Percentiles rank a stretch among this genome's conserved stretches.
phyloP scores from a whole-genome alignment of 2,888 invertebrate genomes.

The Teleogryllus oceanicus region DNA sequence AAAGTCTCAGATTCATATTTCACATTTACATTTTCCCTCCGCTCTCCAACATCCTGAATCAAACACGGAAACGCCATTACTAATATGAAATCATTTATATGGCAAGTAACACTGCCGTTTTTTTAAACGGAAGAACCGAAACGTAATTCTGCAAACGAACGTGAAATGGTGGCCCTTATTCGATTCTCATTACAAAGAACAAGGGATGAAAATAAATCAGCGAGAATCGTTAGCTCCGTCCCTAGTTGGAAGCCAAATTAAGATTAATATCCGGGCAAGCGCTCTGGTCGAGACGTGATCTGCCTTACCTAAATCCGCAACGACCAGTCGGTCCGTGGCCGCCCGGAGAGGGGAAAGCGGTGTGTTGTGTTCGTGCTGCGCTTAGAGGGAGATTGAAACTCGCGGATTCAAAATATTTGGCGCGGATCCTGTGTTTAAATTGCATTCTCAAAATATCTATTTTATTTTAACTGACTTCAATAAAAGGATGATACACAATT shows the following conservation, averaged over 20 bases:
- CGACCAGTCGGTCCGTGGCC: too few species aligned
- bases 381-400: background rate
- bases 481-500: too few species aligned
- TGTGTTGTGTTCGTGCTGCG: background rate
- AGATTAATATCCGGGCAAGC: background rate
- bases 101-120: conserved; percentile 7
- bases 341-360: background rate
- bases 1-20: background rate
- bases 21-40: background rate
- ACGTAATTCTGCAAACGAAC: background rate
- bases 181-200: conserved; percentile 5
- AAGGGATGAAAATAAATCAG: background rate
- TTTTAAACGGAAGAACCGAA: background rate
- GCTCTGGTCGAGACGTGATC: background rate
- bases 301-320: background rate
- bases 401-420: background rate
- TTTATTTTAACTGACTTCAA: too few species aligned
- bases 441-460: background rate
- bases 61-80: background rate
- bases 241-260: conserved; percentile 9
- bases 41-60: background rate
- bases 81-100: conserved; percentile 1
- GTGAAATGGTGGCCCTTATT: background rate
- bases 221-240: background rate
- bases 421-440: background rate